phyloP scores from a whole-genome alignment of 2,888 invertebrate genomes.

The Mamestra brassicae region DNA sequence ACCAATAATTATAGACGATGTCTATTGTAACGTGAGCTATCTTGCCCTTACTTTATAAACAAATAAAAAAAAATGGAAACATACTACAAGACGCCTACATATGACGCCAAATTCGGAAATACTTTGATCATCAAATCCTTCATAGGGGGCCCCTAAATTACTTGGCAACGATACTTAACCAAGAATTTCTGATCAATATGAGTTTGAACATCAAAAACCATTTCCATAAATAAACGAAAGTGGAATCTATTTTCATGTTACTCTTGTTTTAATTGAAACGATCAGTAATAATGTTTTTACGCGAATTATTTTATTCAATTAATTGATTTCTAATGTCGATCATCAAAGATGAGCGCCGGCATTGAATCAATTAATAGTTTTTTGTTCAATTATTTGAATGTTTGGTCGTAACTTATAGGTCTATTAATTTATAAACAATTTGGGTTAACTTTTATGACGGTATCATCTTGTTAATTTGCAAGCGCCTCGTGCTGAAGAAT shows the following conservation, averaged over 20 bases:
- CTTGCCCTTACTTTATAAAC: no score
- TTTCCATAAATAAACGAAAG: constrained; percentile 42
- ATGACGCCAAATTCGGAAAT: background rate
- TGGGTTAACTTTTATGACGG: constrained; percentile 26
- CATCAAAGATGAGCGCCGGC: constrained; percentile 61
- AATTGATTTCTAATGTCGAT: constrained; percentile 51
- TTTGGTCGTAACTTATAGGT: constrained; percentile 47
- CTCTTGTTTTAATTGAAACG: constrained; percentile 61
- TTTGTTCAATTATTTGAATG: constrained; percentile 59
- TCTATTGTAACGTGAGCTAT: no score
- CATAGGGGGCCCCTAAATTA: constrained; percentile 21
- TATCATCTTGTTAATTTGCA: constrained; percentile 10
- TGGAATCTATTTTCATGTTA: constrained; percentile 27
- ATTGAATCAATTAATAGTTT: constrained; percentile 58
- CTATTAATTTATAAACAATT: constrained; percentile 59
- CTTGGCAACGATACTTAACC: background rate
- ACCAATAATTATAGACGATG: no score
- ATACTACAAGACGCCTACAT: no score
- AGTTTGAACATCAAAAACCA: constrained; percentile 6
- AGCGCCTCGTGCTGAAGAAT: background rate
- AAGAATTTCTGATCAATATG: constrained; percentile 40
- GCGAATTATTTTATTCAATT: constrained; percentile 63
- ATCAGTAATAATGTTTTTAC: constrained; percentile 59
- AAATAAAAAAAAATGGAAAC: no score
- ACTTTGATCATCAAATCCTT: constrained; percentile 1